These are phyloP conservation scores for Pachyrhynchus sulphureomaculatus DNA, from an alignment of 1,140 invertebrate genomes.

Conservation along the genomic window DNA sequence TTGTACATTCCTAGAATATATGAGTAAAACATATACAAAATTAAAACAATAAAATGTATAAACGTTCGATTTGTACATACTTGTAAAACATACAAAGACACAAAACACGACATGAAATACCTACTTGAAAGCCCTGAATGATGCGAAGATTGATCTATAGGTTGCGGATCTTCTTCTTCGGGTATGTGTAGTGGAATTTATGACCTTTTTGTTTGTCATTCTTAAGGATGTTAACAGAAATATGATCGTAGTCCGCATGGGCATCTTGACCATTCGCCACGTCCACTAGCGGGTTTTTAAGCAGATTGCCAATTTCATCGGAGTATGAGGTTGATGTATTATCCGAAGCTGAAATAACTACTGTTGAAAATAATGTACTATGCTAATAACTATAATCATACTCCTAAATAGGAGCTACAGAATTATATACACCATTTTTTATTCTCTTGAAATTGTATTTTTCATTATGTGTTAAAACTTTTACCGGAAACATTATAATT, in stretches of 20 bases:
- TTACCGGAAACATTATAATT: too few relatives aligned
- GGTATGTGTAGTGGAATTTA: slow-evolving; percentile 36
- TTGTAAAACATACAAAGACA: neutral
- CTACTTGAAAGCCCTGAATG: slow-evolving; percentile 46
- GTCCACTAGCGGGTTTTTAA: slow-evolving; percentile 51
- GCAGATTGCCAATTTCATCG: slow-evolving; percentile 48
- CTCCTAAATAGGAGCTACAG: neutral
- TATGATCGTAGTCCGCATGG: slow-evolving; percentile 47
- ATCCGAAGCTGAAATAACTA: slow-evolving; percentile 53
- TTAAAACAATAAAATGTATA: too few relatives aligned
- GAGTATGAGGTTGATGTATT: slow-evolving; percentile 49
- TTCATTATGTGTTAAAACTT: too few relatives aligned
- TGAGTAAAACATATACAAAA: too few relatives aligned
- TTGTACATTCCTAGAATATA: too few relatives aligned
- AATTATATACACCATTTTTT: slow-evolving; percentile 19
- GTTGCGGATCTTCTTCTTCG: slow-evolving; percentile 37
- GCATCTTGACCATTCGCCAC: slow-evolving; percentile 47
- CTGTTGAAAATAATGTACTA: slow-evolving; percentile 47
- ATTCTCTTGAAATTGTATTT: too few relatives aligned
- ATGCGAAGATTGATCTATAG: slow-evolving; percentile 27
- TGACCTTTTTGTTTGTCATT: slow-evolving; percentile 44
- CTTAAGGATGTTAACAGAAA: slow-evolving; percentile 49
- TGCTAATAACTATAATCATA: neutral
- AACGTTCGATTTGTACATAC: too few relatives aligned
- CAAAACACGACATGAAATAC: slow-evolving; percentile 39